Conservation (phyloP, 2,888 invertebrate species). For the Mesopsocus fuscifrons region DNA sequence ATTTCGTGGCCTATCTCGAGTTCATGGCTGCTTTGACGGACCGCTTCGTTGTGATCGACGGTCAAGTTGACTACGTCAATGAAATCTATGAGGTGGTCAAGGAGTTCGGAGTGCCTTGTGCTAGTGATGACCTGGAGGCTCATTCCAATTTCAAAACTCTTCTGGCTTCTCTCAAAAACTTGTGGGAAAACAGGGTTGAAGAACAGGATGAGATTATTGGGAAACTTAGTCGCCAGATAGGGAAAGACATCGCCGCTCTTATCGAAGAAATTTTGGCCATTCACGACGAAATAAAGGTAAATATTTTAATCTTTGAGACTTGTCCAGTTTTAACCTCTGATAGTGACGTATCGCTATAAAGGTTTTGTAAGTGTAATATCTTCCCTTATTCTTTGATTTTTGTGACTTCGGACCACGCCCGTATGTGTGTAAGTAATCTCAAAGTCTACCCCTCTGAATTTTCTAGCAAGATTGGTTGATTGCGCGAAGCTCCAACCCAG, state of each 20-base stretch:
- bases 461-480: constrained; percentile 53
- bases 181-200: constrained; percentile 48
- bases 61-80: constrained; percentile 55
- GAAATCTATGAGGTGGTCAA: constrained; percentile 72
- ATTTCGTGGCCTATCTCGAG: constrained; percentile 26
- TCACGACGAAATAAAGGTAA: constrained; percentile 49
- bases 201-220: constrained; percentile 48
- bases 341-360: too few relatives aligned
- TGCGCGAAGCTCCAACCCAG: constrained; percentile 48
- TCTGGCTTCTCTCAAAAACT: constrained; percentile 41
- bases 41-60: constrained; percentile 44
- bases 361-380: too few relatives aligned
- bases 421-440: neutral
- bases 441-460: too few relatives aligned
- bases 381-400: too few relatives aligned
- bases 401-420: neutral
- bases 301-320: constrained; percentile 14
- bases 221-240: constrained; percentile 50
- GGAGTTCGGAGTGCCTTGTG: constrained; percentile 50
- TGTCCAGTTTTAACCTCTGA: too few relatives aligned
- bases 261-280: constrained; percentile 53
- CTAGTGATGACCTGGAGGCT: constrained; percentile 47
- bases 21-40: constrained; percentile 26
- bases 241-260: constrained; percentile 55
- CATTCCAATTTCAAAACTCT: constrained; percentile 40